These are phyloP conservation scores for Phaenicophaeus curvirostris DNA, from an alignment of 2,797 vertebrate genomes.

Conservation along the genomic window DNA sequence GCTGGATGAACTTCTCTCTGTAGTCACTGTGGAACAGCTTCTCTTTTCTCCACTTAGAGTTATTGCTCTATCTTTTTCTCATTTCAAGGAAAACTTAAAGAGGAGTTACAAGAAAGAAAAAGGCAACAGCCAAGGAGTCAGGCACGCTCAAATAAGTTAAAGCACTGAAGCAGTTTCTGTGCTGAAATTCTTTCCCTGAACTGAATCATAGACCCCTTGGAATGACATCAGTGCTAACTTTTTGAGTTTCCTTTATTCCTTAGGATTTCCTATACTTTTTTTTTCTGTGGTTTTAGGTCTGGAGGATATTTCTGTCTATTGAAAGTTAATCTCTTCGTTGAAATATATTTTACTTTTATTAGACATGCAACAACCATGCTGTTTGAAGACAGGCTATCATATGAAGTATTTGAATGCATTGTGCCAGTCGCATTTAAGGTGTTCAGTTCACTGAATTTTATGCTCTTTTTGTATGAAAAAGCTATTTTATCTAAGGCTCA, in stretches of 20 bases:
- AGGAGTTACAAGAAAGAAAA: not conserved
- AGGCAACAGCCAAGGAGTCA: not conserved
- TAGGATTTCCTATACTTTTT: not conserved
- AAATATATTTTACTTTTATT: constrained; percentile 24
- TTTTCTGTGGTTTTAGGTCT: not conserved
- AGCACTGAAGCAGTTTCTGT: not conserved
- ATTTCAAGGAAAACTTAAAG: not conserved
- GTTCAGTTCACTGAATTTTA: constrained; percentile 12
- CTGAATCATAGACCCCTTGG: not conserved
- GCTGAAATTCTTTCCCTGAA: not conserved
- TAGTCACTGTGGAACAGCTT: not conserved
- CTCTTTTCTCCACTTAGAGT: not conserved
- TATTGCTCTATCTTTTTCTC: not conserved
- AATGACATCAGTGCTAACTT: not conserved
- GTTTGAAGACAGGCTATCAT: not conserved
- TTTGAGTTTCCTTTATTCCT: not conserved
- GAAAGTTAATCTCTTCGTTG: not conserved
- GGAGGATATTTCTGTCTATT: not conserved
- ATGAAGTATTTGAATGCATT: not conserved
- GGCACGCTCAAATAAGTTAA: not conserved
- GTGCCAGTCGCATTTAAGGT: not conserved
- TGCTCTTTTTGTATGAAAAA: not conserved
- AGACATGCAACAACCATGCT: not conserved
- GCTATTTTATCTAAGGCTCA: not conserved
- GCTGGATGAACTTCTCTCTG: not conserved